These are phyloP conservation scores for Strigamia transsilvanica DNA, from an alignment of 2,888 invertebrate genomes.

Conservation along the genomic window DNA sequence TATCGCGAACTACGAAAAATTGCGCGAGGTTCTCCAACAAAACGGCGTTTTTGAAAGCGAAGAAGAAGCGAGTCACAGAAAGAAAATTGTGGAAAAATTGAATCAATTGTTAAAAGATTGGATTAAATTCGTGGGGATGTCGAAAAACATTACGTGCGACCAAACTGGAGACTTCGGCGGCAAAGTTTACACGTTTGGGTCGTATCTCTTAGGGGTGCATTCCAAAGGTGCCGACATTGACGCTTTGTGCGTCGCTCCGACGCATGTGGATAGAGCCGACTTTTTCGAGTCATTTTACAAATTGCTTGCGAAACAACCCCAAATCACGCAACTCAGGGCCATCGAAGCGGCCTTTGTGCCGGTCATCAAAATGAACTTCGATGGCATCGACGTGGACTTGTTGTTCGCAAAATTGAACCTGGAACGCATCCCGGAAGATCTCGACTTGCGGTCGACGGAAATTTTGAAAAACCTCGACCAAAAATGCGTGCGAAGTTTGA, in stretches of 20 bases:
- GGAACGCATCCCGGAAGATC: slow-evolving; percentile 91
- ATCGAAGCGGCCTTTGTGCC: slow-evolving; percentile 99
- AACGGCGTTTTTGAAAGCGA: no score
- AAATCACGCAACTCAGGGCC: slow-evolving; percentile 83
- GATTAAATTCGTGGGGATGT: slow-evolving; percentile 88
- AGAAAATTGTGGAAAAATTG: slow-evolving; percentile 75
- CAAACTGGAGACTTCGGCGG: slow-evolving; percentile 90
- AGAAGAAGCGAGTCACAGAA: slow-evolving; percentile 61
- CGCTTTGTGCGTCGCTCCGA: slow-evolving; percentile 95
- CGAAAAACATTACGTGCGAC: slow-evolving; percentile 90
- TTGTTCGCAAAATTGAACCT: slow-evolving; percentile 92
- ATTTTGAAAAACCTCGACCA: slow-evolving; percentile 93
- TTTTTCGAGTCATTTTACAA: slow-evolving; percentile 97
- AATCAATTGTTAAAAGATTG: slow-evolving; percentile 92
- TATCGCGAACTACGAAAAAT: no score
- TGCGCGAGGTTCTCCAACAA: no score
- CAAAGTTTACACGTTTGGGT: slow-evolving; percentile 99
- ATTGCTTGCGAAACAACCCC: slow-evolving; percentile 82
- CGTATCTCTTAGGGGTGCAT: slow-evolving; percentile 89
- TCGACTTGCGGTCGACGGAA: slow-evolving; percentile 85
- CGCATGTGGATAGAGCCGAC: slow-evolving; percentile 91
- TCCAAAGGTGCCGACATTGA: slow-evolving; percentile 99
- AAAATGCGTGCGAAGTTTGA: slow-evolving; percentile 94
- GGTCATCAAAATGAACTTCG: slow-evolving; percentile 98
- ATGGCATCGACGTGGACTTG: slow-evolving; percentile 97